Evolutionary conservation across 2,888 invertebrate genomes (phyloP).

Genomic region (Gari tellinella): DNA sequence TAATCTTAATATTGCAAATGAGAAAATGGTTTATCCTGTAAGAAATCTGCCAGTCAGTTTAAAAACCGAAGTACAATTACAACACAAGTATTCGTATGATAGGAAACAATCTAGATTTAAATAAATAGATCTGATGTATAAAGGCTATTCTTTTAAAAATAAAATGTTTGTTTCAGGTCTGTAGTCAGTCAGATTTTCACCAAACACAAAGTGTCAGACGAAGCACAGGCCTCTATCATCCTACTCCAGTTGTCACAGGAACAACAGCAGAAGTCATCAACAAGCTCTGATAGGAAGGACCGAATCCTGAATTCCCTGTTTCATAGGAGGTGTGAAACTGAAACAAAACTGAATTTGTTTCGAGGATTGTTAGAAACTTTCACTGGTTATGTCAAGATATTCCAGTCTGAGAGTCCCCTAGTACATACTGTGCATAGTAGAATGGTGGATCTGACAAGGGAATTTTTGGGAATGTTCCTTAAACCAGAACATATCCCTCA

Average conservation of each 20-base stretch:
- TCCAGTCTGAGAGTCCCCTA: slow-evolving; percentile 24
- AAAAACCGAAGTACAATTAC: too few species aligned
- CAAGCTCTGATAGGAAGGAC: slow-evolving; percentile 29
- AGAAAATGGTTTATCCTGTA: too few species aligned
- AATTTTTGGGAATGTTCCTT: slow-evolving; percentile 20
- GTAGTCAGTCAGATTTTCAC: slow-evolving; percentile 13
- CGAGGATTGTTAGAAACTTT: slow-evolving; percentile 20
- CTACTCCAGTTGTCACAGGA: slow-evolving; percentile 23
- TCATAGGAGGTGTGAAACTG: slow-evolving; percentile 6
- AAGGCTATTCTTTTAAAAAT: too few species aligned
- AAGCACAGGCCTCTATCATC: slow-evolving; percentile 29
- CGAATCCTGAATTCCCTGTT: slow-evolving; percentile 18
- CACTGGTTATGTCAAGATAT: slow-evolving; percentile 12
- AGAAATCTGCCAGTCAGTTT: too few species aligned
- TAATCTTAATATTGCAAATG: too few species aligned
- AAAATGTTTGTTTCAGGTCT: slow-evolving; percentile 20
- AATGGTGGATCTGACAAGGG: slow-evolving; percentile 21
- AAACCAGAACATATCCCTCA: slow-evolving; percentile 21
- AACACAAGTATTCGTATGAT: too few species aligned
- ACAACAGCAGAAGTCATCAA: slow-evolving; percentile 23
- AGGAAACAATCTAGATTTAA: too few species aligned
- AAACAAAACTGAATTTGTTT: slow-evolving; percentile 8
- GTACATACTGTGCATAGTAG: slow-evolving; percentile 27
- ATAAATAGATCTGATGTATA: too few species aligned
- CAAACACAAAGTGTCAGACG: slow-evolving; percentile 19